phyloP scores from a whole-genome alignment of 2,797 vertebrate species.

The Leptatherina wallacei region DNA sequence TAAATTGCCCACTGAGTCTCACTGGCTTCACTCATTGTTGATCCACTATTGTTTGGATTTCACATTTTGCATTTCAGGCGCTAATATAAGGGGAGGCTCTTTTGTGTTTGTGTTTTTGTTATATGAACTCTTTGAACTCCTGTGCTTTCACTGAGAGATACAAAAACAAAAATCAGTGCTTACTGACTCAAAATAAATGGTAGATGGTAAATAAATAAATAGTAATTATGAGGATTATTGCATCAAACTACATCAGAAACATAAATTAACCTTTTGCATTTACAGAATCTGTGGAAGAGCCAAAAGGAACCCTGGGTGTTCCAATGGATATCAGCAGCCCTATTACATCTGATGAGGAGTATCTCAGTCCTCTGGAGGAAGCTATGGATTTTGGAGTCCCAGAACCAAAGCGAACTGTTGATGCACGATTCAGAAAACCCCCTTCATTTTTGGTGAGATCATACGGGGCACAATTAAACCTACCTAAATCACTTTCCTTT shows the following conservation, averaged over 20 bases:
- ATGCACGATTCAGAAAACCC: conserved; percentile 88
- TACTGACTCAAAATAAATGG: background rate
- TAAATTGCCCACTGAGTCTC: conserved; percentile 78
- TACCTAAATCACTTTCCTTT: background rate
- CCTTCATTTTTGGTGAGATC: conserved; percentile 92
- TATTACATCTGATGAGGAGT: conserved; percentile 97
- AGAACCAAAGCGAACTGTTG: conserved; percentile 69
- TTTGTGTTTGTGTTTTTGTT: background rate
- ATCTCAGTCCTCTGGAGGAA: conserved; percentile 96
- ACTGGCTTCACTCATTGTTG: conserved; percentile 63
- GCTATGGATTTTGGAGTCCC: conserved; percentile 85
- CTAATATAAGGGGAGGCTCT: conserved; percentile 9
- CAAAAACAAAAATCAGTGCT: conserved; percentile 6
- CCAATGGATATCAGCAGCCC: conserved; percentile 89
- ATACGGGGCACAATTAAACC: conserved; percentile 1
- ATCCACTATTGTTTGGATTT: conserved; percentile 69
- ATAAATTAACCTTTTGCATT: conserved; percentile 16
- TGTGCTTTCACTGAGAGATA: background rate
- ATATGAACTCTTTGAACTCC: conserved; percentile 14
- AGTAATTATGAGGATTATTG: background rate
- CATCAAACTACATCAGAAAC: background rate
- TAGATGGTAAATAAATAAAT: too few relatives aligned
- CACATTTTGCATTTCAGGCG: conserved; percentile 50
- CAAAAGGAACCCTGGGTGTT: conserved; percentile 78
- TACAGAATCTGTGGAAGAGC: conserved; percentile 81